Evolutionary conservation across 2,888 invertebrate species (phyloP), one percentile per base, ranked within the genome.

Genomic region (Matsumyia berberina): DNA sequence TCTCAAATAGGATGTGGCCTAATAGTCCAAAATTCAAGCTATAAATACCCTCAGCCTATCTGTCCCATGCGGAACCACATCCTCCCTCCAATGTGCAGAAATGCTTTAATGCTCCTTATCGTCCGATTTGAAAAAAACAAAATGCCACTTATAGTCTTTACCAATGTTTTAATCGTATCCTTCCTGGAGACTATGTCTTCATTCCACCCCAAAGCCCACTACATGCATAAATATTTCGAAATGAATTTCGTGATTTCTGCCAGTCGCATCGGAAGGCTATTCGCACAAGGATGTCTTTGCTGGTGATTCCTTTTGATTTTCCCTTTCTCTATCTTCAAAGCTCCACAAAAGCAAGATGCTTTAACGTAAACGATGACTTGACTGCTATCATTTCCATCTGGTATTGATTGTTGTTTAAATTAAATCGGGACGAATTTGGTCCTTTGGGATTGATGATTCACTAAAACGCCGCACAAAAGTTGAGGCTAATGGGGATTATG

Each of bases 21-120:
- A 46, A 19, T 9, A 9, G 19, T 17, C 19, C 9, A 9, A 19
- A 29, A 24, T 24, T 24, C 24, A 3, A 49, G n/a, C 24, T 49
- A n/a, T n/a, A 24, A 49, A 11, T 11, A 24, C 46, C 3, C 2
- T 19, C 8, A 11, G 46, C 0, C 19, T 24, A 4, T 19, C 19
- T 17, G 0, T 15, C 17, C 8, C 17, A 46, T 24, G 46, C 46
- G 46, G 24, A 46, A 24, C 11, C 46, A 1, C 24, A 46, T 24
- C 46, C 15, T 49, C 19, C 17, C 11, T 46, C 19, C 17, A 17
- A 19, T 49, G 49, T 11, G 6, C 24, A 24, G 29, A 49, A 49
- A 29, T 58, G n/a, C n/a, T 35, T 58, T 58, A 70, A 70, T 70
- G 46, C 57, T 46, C n/a, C n/a, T n/a, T n/a, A n/a, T n/a, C 46